Base-by-base conservation (phyloP, 2,888 invertebrate genomes). In the Lucinisca nassula region DNA sequence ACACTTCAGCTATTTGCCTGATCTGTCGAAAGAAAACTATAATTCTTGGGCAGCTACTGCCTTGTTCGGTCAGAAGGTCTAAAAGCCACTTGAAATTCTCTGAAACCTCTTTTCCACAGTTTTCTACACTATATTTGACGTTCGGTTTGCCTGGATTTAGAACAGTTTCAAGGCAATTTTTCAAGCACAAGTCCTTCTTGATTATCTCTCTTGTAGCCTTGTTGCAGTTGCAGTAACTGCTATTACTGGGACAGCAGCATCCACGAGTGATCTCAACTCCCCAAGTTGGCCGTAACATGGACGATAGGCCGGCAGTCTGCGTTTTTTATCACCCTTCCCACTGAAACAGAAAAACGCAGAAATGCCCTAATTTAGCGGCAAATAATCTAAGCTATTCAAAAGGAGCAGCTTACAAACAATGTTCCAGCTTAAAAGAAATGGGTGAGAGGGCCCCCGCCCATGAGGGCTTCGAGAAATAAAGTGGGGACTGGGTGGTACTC, bases 151-250 rank as follows among this genome's bases (percentile, higher is more conserved):
- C 30, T 8, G 61, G 61, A 61, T 61, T 61, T 27, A 61, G 24
- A 6, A 61, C 21, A 27, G 30, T 27, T 30, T 61, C 27, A 8
- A 8, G 3, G 51, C 72, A 72, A 14, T 79, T 35, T 72, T 45
- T 67, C 79, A 79, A 72, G 24, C 51, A 79, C 35, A 79, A 35
- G 55, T 58, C 82, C 35, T 82, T 76, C 24, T 58, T 61, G 37
- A 82, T 73, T 1, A 70, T 82, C 32, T 77, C 24, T 37, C 73
- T 75, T 76, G 79, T 79, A 38, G 55, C 83, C 32, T 61, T 30
- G 83, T 79, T n/a, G 84, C 84, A 51, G 74, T 79, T 40, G 83
- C 83, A 32, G 83, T 83, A 24, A 83, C 37, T n/a, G 83, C 83
- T 40, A 83, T 70, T 1, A 84, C 75, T 17, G 79, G 84, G 8